Evolutionary conservation across 1,140 invertebrate species (phyloP).

Genomic region (Lutraria rhynchaena): DNA sequence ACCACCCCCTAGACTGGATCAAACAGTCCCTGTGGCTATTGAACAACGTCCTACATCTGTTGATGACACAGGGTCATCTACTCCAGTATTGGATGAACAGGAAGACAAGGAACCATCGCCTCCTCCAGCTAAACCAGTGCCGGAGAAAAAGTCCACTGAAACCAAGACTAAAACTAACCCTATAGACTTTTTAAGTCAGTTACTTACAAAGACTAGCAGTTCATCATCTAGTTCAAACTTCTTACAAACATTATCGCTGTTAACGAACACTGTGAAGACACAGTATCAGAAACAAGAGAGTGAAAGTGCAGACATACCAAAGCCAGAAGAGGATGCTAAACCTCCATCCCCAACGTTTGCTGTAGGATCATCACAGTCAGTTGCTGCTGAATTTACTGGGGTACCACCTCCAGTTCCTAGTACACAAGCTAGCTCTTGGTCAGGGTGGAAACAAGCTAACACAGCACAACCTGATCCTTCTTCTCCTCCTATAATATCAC

Average conservation of each 20-base stretch:
- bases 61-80: constrained; percentile 69
- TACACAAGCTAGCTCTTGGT: constrained; percentile 33
- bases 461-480: constrained; percentile 43
- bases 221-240: constrained; percentile 65
- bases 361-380: background rate
- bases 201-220: constrained; percentile 71
- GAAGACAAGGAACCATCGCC: constrained; percentile 33
- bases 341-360: constrained; percentile 19
- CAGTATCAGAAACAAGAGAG: constrained; percentile 52
- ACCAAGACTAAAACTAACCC: constrained; percentile 70
- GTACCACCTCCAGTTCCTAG: constrained; percentile 27
- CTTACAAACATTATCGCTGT: constrained; percentile 71
- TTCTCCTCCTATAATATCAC: constrained; percentile 26
- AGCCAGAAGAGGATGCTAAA: background rate
- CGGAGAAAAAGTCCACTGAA: constrained; percentile 5
- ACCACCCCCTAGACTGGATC: constrained; percentile 26
- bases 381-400: constrained; percentile 23
- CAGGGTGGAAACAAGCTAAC: constrained; percentile 44
- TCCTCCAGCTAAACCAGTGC: background rate
- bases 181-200: constrained; percentile 77
- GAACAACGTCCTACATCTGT: background rate
- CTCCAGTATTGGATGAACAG: constrained; percentile 62
- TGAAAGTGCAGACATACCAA: background rate
- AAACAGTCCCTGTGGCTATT: constrained; percentile 33
- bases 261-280: constrained; percentile 67